Conservation (phyloP, 1,140 invertebrate species). For the Heliothis virescens region DNA sequence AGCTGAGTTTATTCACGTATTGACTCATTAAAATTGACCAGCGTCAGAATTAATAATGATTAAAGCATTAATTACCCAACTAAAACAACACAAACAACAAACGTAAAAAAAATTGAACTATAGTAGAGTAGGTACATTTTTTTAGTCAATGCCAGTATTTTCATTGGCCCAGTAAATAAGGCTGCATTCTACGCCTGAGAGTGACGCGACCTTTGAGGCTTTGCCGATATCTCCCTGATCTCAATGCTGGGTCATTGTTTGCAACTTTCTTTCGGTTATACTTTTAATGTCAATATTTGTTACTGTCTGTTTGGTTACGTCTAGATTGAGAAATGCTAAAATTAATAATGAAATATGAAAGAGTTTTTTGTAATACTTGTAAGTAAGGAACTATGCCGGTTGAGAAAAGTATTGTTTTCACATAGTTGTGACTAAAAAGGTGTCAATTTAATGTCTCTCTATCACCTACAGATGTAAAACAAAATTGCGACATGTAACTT, state of each 20-base stretch:
- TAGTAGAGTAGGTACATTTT: neutral
- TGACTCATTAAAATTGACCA: no score
- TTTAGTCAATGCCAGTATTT: slow-evolving; percentile 1
- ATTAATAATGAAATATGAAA: neutral
- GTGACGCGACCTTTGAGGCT: slow-evolving; percentile 52
- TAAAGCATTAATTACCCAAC: no score
- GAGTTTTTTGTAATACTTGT: no score
- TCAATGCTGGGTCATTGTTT: slow-evolving; percentile 39
- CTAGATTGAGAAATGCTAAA: neutral
- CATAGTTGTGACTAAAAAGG: no score
- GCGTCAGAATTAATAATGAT: no score
- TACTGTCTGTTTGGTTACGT: neutral
- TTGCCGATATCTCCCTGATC: slow-evolving; percentile 36
- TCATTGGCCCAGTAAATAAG: slow-evolving; percentile 49
- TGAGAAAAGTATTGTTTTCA: no score
- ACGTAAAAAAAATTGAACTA: neutral
- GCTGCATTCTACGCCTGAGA: slow-evolving; percentile 51
- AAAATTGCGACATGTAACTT: no score
- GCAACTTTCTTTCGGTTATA: slow-evolving; percentile 41
- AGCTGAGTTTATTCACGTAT: no score
- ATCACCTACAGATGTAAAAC: no score
- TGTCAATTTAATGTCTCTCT: no score
- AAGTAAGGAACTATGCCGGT: no score
- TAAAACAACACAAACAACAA: neutral
- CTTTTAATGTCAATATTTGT: slow-evolving; percentile 6